Conservation (phyloP, 2,113 vertebrate genomes). For the Pachyramphus minor region DNA sequence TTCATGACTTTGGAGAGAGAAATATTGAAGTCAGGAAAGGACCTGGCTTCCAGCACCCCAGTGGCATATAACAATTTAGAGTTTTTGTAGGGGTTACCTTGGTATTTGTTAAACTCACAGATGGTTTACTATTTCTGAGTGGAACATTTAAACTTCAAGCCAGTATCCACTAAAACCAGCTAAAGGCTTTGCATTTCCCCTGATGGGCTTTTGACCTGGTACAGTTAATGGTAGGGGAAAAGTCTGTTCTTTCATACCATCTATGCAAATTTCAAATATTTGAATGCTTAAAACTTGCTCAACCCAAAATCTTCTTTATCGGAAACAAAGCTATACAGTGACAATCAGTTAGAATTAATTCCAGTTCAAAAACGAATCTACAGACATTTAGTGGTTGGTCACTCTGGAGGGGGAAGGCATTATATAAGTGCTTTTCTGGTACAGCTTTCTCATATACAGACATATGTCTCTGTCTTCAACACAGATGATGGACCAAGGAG, state of each 20-base stretch:
- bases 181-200: background rate
- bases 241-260: background rate
- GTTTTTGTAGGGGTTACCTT: background rate
- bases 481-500: background rate
- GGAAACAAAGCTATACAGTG: background rate
- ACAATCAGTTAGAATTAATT: background rate
- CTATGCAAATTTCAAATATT: background rate
- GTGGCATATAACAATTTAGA: background rate
- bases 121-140: background rate
- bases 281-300: background rate
- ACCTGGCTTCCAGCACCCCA: background rate
- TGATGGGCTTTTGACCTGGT: background rate
- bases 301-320: background rate
- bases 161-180: background rate
- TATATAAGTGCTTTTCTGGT: background rate
- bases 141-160: background rate
- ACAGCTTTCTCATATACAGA: background rate
- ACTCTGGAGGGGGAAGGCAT: background rate
- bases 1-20: background rate
- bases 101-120: background rate
- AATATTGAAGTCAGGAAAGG: background rate
- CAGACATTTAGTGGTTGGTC: background rate
- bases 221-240: background rate
- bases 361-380: background rate
- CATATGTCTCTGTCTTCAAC: background rate